Conservation (phyloP, 2,888 invertebrate species). For the Tiliacea citrago region DNA sequence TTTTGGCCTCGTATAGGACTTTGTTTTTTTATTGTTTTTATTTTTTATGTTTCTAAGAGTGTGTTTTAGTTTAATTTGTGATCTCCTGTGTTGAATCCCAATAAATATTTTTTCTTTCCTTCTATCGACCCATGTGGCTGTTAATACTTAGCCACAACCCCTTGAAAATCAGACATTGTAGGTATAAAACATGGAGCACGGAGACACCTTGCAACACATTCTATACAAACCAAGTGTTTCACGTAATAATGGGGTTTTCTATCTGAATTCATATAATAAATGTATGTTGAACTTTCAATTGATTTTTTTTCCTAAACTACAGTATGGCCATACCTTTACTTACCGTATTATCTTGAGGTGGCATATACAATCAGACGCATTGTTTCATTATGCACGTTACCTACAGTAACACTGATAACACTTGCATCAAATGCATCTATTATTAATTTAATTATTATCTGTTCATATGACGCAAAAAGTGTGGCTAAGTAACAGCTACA, state of each 20-base stretch:
- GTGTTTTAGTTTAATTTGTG: too few relatives aligned
- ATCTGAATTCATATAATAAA: too few relatives aligned
- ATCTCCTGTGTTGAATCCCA: too few relatives aligned
- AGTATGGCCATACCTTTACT: conserved; percentile 37
- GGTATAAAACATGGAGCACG: background rate
- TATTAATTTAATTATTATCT: conserved; percentile 5
- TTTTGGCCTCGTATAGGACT: too few relatives aligned
- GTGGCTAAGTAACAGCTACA: too few relatives aligned
- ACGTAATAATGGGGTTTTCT: background rate
- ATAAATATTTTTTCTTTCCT: too few relatives aligned
- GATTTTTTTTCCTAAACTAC: too few relatives aligned
- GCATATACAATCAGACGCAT: conserved; percentile 31
- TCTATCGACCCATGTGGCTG: too few relatives aligned
- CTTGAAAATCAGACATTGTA: too few relatives aligned
- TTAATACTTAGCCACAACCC: too few relatives aligned
- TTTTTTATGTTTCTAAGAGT: too few relatives aligned
- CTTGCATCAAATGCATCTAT: conserved; percentile 9
- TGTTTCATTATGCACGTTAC: conserved; percentile 41
- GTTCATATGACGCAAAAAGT: background rate
- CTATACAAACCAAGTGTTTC: background rate
- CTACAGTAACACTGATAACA: conserved; percentile 25
- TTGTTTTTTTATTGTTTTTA: too few relatives aligned
- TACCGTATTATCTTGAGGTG: conserved; percentile 42
- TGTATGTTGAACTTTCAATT: background rate
- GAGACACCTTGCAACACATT: background rate